Percentiles rank a stretch among this genome's conserved stretches.
phyloP scores from a whole-genome alignment of 2,113 vertebrate genomes.

The Rhodinocichla rosea region DNA sequence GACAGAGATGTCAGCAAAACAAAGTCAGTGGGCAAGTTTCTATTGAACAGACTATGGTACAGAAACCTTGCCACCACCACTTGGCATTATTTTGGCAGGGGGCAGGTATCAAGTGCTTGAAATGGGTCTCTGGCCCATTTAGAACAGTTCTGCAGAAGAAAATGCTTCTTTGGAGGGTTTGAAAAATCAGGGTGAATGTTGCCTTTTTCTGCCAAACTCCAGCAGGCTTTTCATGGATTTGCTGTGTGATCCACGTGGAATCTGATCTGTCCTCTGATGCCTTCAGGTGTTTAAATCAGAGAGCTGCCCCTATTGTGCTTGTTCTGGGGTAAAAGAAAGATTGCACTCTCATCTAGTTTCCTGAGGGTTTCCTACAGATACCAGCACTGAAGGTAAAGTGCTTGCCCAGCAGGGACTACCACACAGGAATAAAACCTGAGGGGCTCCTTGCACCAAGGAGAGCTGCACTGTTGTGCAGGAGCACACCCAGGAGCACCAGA shows the following conservation, averaged over 20 bases:
- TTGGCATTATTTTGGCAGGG: background rate
- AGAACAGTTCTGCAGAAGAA: background rate
- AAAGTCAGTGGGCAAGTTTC: background rate
- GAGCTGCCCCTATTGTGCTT: background rate
- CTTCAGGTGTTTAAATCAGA: background rate
- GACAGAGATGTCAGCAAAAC: background rate
- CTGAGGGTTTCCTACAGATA: background rate
- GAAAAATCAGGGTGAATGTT: background rate
- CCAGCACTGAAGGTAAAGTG: fast-evolving
- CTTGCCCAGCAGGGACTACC: background rate
- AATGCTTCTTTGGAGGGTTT: background rate
- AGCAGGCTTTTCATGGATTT: background rate
- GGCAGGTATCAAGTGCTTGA: background rate
- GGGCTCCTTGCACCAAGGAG: background rate
- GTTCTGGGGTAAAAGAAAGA: background rate
- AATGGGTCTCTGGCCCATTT: background rate
- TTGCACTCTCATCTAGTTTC: background rate
- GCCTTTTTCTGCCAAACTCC: background rate
- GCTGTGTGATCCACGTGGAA: fast-evolving
- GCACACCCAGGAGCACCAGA: fast-evolving
- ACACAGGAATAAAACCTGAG: background rate
- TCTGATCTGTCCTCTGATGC: background rate
- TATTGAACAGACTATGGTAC: too few relatives aligned
- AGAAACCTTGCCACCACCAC: background rate
- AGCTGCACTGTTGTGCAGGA: background rate